These are phyloP conservation scores for Polypterus senegalus DNA, from an alignment of 2,113 vertebrate species.

Conservation along the genomic window DNA sequence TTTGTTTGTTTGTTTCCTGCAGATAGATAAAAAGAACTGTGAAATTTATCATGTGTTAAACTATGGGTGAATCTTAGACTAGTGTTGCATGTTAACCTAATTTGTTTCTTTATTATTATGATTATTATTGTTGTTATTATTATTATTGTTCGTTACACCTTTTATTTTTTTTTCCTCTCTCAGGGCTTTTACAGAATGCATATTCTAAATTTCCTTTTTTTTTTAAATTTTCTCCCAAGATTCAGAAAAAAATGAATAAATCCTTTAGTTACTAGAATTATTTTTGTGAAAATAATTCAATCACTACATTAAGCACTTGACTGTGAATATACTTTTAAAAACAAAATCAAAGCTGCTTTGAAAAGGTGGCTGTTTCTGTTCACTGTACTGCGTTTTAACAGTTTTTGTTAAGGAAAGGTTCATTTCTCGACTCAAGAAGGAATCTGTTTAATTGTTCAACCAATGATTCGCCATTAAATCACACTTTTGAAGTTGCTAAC, in stretches of 20 bases:
- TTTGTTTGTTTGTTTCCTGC: conserved; percentile 32
- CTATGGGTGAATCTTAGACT: conserved; percentile 88
- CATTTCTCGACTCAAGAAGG: conserved; percentile 42
- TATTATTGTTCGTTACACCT: conserved; percentile 32
- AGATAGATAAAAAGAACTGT: conserved; percentile 79
- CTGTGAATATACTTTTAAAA: conserved; percentile 61
- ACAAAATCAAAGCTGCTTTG: conserved; percentile 20
- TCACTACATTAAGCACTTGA: conserved; percentile 94
- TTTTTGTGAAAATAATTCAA: conserved; percentile 57
- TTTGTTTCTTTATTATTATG: conserved; percentile 47
- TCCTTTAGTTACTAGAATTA: conserved; percentile 67
- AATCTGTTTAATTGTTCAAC: conserved; percentile 20
- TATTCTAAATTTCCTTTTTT: conserved; percentile 41
- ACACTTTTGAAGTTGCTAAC: conserved; percentile 35
- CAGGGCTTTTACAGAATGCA: conserved; percentile 85
- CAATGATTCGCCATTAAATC: conserved; percentile 14
- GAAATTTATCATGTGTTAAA: conserved; percentile 81
- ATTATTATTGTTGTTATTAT: conserved; percentile 21
- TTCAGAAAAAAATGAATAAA: conserved; percentile 23
- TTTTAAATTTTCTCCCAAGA: conserved; percentile 29
- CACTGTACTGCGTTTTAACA: conserved; percentile 8
- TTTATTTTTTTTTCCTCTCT: conserved; percentile 68
- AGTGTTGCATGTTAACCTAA: conserved; percentile 90
- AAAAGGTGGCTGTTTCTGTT: conserved; percentile 4
- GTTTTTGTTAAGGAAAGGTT: conserved; percentile 20